Evolutionary conservation across 2,113 vertebrate genomes (phyloP), one percentile per base, ranked within the genome.

Genomic region (Amphiprion ocellaris): DNA sequence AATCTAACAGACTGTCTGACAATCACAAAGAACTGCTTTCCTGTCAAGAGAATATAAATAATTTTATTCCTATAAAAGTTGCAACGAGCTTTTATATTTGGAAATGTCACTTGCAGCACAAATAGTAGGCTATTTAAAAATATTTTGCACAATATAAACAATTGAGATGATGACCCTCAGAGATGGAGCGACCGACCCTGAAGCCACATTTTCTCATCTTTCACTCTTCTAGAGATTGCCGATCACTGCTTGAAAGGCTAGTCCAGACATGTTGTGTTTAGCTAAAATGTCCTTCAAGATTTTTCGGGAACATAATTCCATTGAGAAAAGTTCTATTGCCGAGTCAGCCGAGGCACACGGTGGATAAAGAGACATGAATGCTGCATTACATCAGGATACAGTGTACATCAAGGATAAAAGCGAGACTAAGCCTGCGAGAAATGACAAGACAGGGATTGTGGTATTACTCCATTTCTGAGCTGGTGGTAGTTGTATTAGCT

Each of bases 331-430:
- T 63, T 78, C 39, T 10, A 77, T 71, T 87, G 88, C 88, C 70
- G 85, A 90, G 81, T 90, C 83, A 75, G 79, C 58, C 8, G 17
- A 58, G 83, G 84, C 82, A 76, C 80, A 83, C 70, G 14, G 58
- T 52, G 74, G 81, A 89, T 87, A 83, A 86, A 84, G 63, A 82
- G 87, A 89, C 70, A 80, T 69, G 82, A 82, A 77, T 61, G 75
- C 79, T 21, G 87, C 79, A 77, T 86, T 79, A 76, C 64, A 79
- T 49, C 61, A 26, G 74, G 65, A 79, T 81, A 80, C 70, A 75
- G 74, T 77, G 60, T 50, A 89, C 64, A 78, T 77, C 76, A 54
- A 67, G 86, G 84, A 89, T 87, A 73, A 87, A 91, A 87, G 87
- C 14, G 0, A 81, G 65, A 79, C 74, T 84, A 90, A 90, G 83